These are phyloP conservation scores for Pachydiplax longipennis DNA, from an alignment of 2,888 invertebrate species.

Conservation along the genomic window DNA sequence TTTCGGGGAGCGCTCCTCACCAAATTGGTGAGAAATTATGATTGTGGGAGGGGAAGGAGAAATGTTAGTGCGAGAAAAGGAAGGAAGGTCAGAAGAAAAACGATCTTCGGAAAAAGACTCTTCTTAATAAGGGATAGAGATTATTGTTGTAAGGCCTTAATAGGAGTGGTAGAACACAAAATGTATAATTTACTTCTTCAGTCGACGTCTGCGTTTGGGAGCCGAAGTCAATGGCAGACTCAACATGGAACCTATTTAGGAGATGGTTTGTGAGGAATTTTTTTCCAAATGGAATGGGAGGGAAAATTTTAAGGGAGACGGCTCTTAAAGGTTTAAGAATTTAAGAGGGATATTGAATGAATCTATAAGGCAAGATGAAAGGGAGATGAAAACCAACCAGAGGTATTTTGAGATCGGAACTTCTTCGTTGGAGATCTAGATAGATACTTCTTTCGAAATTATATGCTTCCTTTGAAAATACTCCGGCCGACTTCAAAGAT, in stretches of 20 bases:
- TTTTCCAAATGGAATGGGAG: not conserved
- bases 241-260: slow-evolving; percentile 30
- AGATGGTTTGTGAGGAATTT: not conserved
- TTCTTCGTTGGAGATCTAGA: not conserved
- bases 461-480: not conserved
- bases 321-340: not conserved
- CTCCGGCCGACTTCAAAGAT: not conserved
- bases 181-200: slow-evolving; percentile 4
- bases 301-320: not conserved
- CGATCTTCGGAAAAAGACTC: not conserved
- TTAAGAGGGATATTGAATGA: slow-evolving; percentile 1
- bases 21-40: slow-evolving; percentile 36
- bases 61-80: not conserved
- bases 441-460: not conserved
- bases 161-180: slow-evolving; percentile 32
- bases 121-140: slow-evolving; percentile 26
- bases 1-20: not conserved
- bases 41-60: not conserved
- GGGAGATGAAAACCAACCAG: not conserved
- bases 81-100: not conserved
- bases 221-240: not conserved
- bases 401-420: slow-evolving; percentile 6
- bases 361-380: not conserved
- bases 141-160: slow-evolving; percentile 15
- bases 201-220: not conserved